These are phyloP conservation scores for Psix sp. DNA, from an alignment of 1,140 invertebrate species.

Conservation along the genomic window DNA sequence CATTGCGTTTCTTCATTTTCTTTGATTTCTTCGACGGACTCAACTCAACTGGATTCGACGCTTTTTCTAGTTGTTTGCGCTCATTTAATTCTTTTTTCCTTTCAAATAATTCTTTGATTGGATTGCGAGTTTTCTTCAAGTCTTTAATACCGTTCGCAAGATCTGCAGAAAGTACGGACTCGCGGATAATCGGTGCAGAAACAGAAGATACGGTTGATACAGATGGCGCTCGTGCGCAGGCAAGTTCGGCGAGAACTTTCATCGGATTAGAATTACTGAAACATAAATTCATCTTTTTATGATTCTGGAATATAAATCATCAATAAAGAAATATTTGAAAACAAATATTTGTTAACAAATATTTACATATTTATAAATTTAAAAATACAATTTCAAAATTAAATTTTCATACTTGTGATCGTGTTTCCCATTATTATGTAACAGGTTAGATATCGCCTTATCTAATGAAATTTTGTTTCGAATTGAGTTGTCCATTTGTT, in stretches of 20 bases:
- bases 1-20: constrained; percentile 65
- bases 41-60: constrained; percentile 2
- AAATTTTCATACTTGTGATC: constrained; percentile 69
- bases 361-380: too few species aligned
- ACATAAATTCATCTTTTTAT: too few species aligned
- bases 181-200: constrained; percentile 11
- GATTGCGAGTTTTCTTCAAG: constrained; percentile 69
- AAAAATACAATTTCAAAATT: neutral
- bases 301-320: too few species aligned
- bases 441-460: constrained; percentile 72
- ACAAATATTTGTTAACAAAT: too few species aligned
- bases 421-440: constrained; percentile 72
- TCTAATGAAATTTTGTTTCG: constrained; percentile 62
- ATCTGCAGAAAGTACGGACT: constrained; percentile 9
- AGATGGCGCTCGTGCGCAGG: constrained; percentile 72
- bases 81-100: constrained; percentile 73
- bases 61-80: constrained; percentile 63
- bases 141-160: constrained; percentile 46
- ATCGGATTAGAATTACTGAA: constrained; percentile 73
- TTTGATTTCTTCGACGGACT: constrained; percentile 63
- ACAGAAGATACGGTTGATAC: constrained; percentile 50
- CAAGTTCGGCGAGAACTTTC: constrained; percentile 74
- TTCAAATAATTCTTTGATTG: constrained; percentile 75
- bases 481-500: neutral
- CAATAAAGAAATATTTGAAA: too few species aligned